Evolutionary conservation across 2,888 invertebrate species (phyloP).

Genomic region (Hololepta plana): DNA sequence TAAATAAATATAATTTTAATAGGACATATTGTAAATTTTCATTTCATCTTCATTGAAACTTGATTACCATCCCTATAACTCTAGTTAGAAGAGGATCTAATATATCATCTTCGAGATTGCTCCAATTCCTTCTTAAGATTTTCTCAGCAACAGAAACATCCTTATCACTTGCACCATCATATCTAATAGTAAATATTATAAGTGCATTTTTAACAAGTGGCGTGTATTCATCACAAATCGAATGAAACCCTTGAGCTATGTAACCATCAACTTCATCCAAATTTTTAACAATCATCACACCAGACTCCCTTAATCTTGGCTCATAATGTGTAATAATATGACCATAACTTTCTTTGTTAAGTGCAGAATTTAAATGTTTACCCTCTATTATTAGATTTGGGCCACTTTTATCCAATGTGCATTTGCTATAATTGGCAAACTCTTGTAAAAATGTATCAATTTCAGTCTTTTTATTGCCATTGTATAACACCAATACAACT

Average conservation of each 20-base stretch:
- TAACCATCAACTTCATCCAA: slow-evolving; percentile 21
- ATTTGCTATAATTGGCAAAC: slow-evolving; percentile 20
- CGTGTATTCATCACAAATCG: slow-evolving; percentile 34
- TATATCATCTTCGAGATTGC: slow-evolving; percentile 23
- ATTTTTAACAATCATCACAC: slow-evolving; percentile 22
- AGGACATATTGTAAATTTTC: no score
- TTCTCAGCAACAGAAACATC: no score
- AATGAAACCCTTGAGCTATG: slow-evolving; percentile 32
- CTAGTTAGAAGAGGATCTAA: slow-evolving; percentile 28
- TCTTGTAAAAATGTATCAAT: slow-evolving; percentile 20
- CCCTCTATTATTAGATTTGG: slow-evolving; percentile 16
- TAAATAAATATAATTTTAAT: no score
- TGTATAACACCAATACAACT: no score
- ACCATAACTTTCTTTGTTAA: slow-evolving; percentile 18
- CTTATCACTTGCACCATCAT: no score
- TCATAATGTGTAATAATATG: slow-evolving; percentile 16
- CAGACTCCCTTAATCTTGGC: slow-evolving; percentile 13
- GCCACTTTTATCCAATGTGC: slow-evolving; percentile 13
- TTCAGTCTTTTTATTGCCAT: no score
- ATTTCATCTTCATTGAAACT: no score
- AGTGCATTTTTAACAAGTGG: slow-evolving; percentile 27
- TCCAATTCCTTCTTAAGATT: no score
- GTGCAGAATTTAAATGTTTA: slow-evolving; percentile 16
- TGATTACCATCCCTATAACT: no score
- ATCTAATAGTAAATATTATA: slow-evolving; percentile 27